A percentile compares a stretch with the other conserved stretches of the same genome.
Evolutionary conservation across 53 echinoderm and acorn worm species (phyloP).

Genomic region (Zoroaster sp.): DNA sequence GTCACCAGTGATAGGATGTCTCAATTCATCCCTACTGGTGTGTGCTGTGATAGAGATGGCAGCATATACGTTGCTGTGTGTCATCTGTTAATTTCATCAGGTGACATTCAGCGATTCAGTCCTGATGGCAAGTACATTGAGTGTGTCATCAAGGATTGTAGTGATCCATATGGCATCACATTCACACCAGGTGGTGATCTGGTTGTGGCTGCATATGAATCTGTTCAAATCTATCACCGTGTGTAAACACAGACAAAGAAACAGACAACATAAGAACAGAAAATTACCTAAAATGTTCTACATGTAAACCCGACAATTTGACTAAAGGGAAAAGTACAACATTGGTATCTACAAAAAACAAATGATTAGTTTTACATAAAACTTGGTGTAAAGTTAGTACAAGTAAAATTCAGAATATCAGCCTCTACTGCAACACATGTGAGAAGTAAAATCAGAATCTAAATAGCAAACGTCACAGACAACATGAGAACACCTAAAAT

Average conservation of each 20-base stretch:
- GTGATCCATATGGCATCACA: neutral
- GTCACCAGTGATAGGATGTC: neutral
- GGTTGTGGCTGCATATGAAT: neutral
- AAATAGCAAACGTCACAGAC: no score
- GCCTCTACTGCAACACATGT: no score
- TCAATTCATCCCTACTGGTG: neutral
- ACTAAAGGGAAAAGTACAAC: no score
- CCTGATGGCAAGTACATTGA: neutral
- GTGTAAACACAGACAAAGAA: neutral
- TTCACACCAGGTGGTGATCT: neutral
- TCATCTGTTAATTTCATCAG: neutral
- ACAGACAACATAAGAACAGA: no score
- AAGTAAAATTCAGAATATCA: no score
- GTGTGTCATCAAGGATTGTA: neutral
- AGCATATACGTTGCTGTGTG: neutral
- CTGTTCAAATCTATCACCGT: neutral
- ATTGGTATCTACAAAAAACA: no score
- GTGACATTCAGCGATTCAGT: neutral
- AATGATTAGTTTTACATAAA: no score
- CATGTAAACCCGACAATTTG: no score
- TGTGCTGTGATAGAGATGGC: neutral
- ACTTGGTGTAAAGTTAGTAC: no score
- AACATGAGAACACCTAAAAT: no score
- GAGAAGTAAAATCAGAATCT: neutral
- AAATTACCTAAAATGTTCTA: no score